Conservation (phyloP, 2,113 vertebrate genomes). For the Labrus mixtus region DNA sequence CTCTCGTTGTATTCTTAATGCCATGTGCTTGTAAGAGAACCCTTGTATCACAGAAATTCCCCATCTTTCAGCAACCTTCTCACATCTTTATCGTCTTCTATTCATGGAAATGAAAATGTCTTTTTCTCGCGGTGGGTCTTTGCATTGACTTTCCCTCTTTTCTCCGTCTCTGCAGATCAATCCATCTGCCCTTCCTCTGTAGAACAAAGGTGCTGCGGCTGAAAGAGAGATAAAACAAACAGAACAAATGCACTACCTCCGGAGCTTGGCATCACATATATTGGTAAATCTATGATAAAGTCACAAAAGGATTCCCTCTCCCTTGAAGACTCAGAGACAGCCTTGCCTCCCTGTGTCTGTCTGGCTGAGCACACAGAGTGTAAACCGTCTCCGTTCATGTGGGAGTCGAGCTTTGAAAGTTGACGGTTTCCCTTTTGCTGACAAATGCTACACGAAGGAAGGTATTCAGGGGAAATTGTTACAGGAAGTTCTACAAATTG, state of each 20-base stretch:
- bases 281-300: conserved; percentile 61
- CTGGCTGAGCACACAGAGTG: conserved; percentile 34
- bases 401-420: conserved; percentile 48
- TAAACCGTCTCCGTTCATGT: conserved; percentile 28
- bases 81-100: conserved; percentile 38
- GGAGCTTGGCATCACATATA: conserved; percentile 44
- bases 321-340: conserved; percentile 41
- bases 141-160: conserved; percentile 24
- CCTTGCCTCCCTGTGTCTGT: conserved; percentile 10
- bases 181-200: conserved; percentile 46
- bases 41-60: conserved; percentile 14
- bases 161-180: conserved; percentile 43
- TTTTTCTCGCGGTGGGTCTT: conserved; percentile 43
- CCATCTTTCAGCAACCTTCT: conserved; percentile 28
- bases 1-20: neutral
- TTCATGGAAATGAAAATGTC: conserved; percentile 36
- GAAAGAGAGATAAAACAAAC: conserved; percentile 55
- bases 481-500: neutral
- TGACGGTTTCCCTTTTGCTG: conserved; percentile 10
- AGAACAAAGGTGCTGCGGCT: conserved; percentile 46
- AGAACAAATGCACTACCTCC: conserved; percentile 51
- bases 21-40: conserved; percentile 4
- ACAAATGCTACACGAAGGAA: conserved; percentile 16
- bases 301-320: conserved; percentile 60
- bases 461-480: conserved; percentile 5